Conservation (phyloP, 2,113 vertebrate species). For the Ptychochromis oligacanthus region DNA sequence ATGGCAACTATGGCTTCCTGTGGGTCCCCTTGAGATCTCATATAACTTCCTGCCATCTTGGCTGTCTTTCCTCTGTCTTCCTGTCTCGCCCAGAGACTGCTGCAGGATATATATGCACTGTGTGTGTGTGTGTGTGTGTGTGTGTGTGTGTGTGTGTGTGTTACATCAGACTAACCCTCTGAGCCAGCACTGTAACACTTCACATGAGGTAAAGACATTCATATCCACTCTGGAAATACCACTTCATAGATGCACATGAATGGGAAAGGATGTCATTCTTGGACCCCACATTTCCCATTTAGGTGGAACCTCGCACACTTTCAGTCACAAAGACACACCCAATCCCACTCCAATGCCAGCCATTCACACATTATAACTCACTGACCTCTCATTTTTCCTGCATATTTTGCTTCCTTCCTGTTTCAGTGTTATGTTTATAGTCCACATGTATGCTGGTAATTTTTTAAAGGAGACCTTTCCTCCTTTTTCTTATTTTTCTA, state of each 20-base stretch:
- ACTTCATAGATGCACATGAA: constrained; percentile 7
- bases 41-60: constrained; percentile 80
- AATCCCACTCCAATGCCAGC: constrained; percentile 16
- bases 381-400: neutral
- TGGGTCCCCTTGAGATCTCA: constrained; percentile 53
- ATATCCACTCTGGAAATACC: constrained; percentile 27
- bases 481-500: neutral
- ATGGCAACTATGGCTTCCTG: constrained; percentile 74
- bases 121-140: neutral
- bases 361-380: constrained; percentile 28
- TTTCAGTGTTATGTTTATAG: neutral
- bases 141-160: neutral
- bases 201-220: constrained; percentile 33
- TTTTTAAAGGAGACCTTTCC: neutral
- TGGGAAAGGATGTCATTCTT: constrained; percentile 36
- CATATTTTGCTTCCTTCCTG: neutral
- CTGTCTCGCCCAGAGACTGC: constrained; percentile 51
- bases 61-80: constrained; percentile 65
- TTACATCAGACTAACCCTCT: neutral
- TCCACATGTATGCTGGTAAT: neutral
- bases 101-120: constrained; percentile 3
- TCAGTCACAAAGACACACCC: constrained; percentile 27
- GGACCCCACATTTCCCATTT: constrained; percentile 36
- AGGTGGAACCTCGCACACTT: constrained; percentile 30
- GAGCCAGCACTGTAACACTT: neutral